Percentiles rank a stretch among this genome's conserved stretches.
phyloP scores from a whole-genome alignment of 2,888 invertebrate genomes.

The Cosmia trapezina region DNA sequence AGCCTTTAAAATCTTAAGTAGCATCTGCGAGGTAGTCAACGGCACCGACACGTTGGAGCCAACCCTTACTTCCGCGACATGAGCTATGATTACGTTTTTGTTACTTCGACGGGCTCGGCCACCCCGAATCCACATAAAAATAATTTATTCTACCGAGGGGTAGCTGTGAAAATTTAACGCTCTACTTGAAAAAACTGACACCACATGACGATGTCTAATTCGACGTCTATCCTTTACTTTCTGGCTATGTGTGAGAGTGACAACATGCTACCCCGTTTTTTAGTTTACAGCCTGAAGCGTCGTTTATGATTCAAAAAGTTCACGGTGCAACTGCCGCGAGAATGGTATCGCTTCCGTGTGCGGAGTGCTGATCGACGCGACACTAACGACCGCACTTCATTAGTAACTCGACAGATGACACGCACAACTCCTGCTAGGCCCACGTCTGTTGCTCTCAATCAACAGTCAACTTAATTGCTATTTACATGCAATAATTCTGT shows the following conservation, averaged over 20 bases:
- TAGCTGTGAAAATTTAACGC: slow-evolving; percentile 87
- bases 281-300: slow-evolving; percentile 81
- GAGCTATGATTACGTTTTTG: slow-evolving; percentile 82
- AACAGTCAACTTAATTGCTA: slow-evolving; percentile 34
- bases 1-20: slow-evolving; percentile 60
- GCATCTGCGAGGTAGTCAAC: slow-evolving; percentile 80
- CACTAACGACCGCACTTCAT: slow-evolving; percentile 74
- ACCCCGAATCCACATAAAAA: slow-evolving; percentile 88
- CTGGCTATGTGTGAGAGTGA: slow-evolving; percentile 70
- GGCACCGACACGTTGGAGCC: slow-evolving; percentile 75
- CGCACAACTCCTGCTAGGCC: slow-evolving; percentile 41
- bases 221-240: slow-evolving; percentile 76
- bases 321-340: slow-evolving; percentile 83
- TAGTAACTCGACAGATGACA: slow-evolving; percentile 71
- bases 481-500: slow-evolving; percentile 28
- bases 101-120: slow-evolving; percentile 81
- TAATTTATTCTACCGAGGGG: slow-evolving; percentile 87
- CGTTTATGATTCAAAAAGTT: slow-evolving; percentile 80
- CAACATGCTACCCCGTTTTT: slow-evolving; percentile 62
- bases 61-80: slow-evolving; percentile 86
- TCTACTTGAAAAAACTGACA: slow-evolving; percentile 83
- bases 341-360: slow-evolving; percentile 77
- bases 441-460: slow-evolving; percentile 50
- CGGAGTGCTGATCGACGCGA: slow-evolving; percentile 61
- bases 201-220: slow-evolving; percentile 80